Percentiles rank a stretch among this genome's conserved stretches.
phyloP scores from a whole-genome alignment of 2,797 vertebrate species.

The Calcarius lapponicus region DNA sequence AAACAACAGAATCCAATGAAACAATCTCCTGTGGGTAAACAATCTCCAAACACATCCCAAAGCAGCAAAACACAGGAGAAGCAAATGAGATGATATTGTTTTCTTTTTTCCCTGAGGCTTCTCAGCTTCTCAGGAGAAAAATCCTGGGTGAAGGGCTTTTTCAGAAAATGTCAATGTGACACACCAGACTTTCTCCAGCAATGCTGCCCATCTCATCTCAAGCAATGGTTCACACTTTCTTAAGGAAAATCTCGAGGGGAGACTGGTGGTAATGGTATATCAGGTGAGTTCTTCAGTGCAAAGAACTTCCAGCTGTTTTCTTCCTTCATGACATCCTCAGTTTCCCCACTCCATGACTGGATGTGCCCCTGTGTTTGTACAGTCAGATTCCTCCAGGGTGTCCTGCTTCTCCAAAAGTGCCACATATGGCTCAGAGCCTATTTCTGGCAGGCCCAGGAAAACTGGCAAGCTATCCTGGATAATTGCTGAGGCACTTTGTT shows the following conservation, averaged over 20 bases:
- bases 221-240: background rate
- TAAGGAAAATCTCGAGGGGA: accelerated
- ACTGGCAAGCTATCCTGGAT: background rate
- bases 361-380: background rate
- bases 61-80: too few species aligned
- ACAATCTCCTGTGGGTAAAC: too few species aligned
- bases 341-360: background rate
- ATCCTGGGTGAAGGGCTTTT: too few species aligned
- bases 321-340: background rate
- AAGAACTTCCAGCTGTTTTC: background rate
- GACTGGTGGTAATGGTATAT: accelerated
- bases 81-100: too few species aligned
- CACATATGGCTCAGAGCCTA: background rate
- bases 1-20: too few species aligned
- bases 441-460: background rate
- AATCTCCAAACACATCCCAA: too few species aligned
- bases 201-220: background rate
- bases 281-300: background rate
- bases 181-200: background rate
- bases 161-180: too few species aligned
- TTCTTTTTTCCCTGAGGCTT: too few species aligned
- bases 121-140: too few species aligned
- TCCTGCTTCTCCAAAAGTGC: background rate
- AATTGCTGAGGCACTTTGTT: background rate
- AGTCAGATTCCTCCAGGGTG: background rate